These are phyloP conservation scores for Dermatemys mawii DNA, from an alignment of 2,113 vertebrate genomes.

Conservation along the genomic window DNA sequence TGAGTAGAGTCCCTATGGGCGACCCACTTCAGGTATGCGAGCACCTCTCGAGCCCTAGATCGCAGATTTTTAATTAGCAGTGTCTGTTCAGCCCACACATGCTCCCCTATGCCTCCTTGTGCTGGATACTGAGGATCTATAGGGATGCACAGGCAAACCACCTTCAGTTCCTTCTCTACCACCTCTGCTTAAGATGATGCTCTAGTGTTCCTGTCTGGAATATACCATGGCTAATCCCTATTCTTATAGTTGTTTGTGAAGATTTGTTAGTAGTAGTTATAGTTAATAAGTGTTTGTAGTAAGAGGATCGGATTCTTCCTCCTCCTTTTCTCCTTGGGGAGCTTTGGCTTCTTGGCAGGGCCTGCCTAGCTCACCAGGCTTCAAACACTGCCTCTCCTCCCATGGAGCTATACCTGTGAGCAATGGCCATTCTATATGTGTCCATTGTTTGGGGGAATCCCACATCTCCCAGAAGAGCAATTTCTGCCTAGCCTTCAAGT, in stretches of 20 bases:
- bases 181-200: neutral
- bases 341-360: too few relatives aligned
- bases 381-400: too few relatives aligned
- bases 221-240: neutral
- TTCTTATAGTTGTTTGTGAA: neutral
- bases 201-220: neutral
- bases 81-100: neutral
- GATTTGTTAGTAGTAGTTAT: neutral
- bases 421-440: too few relatives aligned
- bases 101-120: neutral
- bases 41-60: neutral
- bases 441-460: too few relatives aligned
- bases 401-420: too few relatives aligned
- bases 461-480: too few relatives aligned
- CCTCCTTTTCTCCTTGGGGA: too few relatives aligned
- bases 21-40: neutral
- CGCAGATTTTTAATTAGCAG: neutral
- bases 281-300: neutral
- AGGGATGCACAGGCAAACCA: neutral
- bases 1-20: neutral
- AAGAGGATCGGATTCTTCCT: too few relatives aligned
- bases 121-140: neutral
- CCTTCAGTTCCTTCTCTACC: neutral
- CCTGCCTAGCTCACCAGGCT: too few relatives aligned
- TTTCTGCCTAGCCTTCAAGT: neutral